phyloP scores from a whole-genome alignment of 2,113 vertebrate species.

The Mormoops blainvillei region DNA sequence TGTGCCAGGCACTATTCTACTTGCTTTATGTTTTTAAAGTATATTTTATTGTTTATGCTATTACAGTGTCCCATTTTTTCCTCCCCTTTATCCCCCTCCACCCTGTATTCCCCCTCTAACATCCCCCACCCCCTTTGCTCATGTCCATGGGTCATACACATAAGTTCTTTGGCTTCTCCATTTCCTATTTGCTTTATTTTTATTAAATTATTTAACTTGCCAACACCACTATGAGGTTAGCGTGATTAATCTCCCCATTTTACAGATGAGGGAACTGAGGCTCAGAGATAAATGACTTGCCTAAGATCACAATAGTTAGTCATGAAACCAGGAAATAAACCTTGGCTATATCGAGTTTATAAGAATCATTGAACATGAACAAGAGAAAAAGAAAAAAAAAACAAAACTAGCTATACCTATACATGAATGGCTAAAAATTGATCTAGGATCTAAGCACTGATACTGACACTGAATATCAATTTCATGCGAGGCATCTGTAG shows the following conservation, averaged over 20 bases:
- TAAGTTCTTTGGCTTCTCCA: too few relatives aligned
- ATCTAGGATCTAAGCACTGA: neutral
- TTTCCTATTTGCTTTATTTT: neutral
- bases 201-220: neutral
- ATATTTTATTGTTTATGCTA: too few relatives aligned
- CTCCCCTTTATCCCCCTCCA: too few relatives aligned
- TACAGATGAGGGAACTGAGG: neutral
- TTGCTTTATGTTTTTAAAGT: neutral
- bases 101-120: too few relatives aligned
- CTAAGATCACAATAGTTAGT: neutral
- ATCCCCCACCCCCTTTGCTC: too few relatives aligned
- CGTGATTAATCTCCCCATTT: neutral
- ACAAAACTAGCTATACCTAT: neutral
- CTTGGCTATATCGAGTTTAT: neutral
- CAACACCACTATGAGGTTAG: neutral
- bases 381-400: neutral
- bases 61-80: too few relatives aligned
- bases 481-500: neutral
- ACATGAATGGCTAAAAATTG: neutral
- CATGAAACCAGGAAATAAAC: neutral
- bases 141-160: too few relatives aligned
- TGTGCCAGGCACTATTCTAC: neutral
- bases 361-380: neutral
- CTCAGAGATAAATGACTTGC: neutral
- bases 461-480: neutral